A percentile compares a stretch with the other conserved stretches of the same genome.
Conservation (phyloP, 2,113 vertebrate genomes). For the Leptosomus discolor region DNA sequence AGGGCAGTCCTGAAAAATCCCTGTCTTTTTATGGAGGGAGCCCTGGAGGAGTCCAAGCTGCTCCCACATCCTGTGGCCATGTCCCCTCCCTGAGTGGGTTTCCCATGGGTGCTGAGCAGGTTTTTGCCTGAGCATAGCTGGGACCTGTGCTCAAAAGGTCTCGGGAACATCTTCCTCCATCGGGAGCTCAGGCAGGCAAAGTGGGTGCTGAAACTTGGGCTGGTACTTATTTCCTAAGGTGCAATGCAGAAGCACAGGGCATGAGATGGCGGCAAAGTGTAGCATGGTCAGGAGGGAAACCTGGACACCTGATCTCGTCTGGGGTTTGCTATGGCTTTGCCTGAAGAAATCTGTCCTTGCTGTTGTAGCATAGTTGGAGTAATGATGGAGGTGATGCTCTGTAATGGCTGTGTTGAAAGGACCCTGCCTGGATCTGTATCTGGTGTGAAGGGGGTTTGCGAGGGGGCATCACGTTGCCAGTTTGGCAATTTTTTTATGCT, state of each 20-base stretch:
- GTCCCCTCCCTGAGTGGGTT: not conserved
- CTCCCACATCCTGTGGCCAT: rapidly evolving
- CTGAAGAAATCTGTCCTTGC: not conserved
- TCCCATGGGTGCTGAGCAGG: not conserved
- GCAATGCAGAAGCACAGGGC: not conserved
- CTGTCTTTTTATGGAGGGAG: rapidly evolving
- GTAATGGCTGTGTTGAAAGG: no score
- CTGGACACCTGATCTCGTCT: rapidly evolving
- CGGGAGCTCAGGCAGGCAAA: not conserved
- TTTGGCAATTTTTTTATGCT: not conserved
- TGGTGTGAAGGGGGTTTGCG: rapidly evolving
- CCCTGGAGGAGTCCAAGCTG: not conserved
- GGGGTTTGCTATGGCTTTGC: not conserved
- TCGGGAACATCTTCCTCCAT: rapidly evolving
- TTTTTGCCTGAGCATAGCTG: not conserved
- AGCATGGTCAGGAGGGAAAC: not conserved
- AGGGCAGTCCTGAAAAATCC: not conserved
- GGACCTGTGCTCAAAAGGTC: rapidly evolving
- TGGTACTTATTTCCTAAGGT: not conserved
- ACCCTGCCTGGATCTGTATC: not conserved
- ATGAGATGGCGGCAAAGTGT: not conserved
- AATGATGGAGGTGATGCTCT: not conserved
- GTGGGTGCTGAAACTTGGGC: not conserved
- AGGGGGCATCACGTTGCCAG: rapidly evolving
- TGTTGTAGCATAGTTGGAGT: not conserved